Evolutionary conservation across 2,888 invertebrate species (phyloP).

Genomic region (Drosophila demipolita): DNA sequence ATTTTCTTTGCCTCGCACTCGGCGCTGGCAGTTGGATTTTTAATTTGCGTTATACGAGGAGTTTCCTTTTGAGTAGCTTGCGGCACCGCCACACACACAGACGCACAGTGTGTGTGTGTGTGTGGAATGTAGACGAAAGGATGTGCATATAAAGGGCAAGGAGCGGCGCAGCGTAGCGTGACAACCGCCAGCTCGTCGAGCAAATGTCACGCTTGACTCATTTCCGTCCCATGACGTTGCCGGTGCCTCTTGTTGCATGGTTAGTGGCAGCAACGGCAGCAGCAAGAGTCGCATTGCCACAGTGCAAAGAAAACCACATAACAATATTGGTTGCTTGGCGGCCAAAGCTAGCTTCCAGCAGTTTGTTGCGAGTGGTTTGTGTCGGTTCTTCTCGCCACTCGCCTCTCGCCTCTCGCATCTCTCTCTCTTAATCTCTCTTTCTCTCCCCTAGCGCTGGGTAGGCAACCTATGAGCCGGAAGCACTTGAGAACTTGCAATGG

Average conservation of each 20-base stretch:
- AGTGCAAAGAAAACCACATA: conserved; percentile 77
- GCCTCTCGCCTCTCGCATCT: conserved; percentile 5
- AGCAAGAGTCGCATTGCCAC: conserved; percentile 39
- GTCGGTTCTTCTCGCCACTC: conserved; percentile 4
- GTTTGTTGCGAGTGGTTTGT: conserved; percentile 6
- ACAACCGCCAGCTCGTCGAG: conserved; percentile 66
- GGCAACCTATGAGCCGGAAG: conserved; percentile 80
- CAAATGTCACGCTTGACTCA: conserved; percentile 81
- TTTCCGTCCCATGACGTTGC: conserved; percentile 78
- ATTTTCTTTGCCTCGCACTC: conserved; percentile 65
- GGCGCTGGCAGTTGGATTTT: conserved; percentile 72
- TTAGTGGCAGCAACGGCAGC: conserved; percentile 56
- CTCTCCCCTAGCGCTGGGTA: conserved; percentile 34
- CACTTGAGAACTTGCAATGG: conserved; percentile 80
- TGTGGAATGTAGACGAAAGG: conserved; percentile 53
- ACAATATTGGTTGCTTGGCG: conserved; percentile 76
- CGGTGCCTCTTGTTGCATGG: conserved; percentile 63
- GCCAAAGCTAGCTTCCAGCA: conserved; percentile 29
- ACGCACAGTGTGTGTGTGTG: conserved; percentile 8
- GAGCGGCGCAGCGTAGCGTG: conserved; percentile 64
- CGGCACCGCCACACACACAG: conserved; percentile 45
- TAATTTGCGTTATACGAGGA: conserved; percentile 80
- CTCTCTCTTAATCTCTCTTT: not conserved
- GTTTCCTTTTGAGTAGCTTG: conserved; percentile 76
- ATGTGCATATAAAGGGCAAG: conserved; percentile 64